Percentiles rank a stretch among this genome's conserved stretches.
phyloP scores from a whole-genome alignment of 2,113 vertebrate species.

The Pelecanus crispus region DNA sequence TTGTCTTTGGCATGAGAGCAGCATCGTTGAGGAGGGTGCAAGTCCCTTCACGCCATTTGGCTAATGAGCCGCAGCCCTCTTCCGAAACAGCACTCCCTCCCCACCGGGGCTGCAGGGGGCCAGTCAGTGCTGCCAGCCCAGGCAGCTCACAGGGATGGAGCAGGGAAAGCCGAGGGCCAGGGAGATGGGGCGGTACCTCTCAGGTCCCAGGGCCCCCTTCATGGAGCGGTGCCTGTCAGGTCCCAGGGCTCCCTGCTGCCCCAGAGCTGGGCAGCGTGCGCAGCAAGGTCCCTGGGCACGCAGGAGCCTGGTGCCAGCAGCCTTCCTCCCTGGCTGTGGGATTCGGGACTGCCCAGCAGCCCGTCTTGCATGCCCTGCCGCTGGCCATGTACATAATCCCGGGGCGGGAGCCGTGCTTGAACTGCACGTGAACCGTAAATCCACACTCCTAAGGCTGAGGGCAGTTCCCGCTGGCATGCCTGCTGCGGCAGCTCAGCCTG shows the following conservation, averaged over 20 bases:
- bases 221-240: accelerated
- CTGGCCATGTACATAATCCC: not conserved
- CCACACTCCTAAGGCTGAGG: not conserved
- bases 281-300: not conserved
- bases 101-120: accelerated
- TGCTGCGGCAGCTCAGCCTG: not conserved
- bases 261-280: accelerated
- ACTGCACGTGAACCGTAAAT: slow-evolving; percentile 43
- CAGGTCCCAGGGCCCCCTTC: accelerated
- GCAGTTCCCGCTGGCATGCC: slow-evolving; percentile 19
- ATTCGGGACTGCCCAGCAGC: not conserved
- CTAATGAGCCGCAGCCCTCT: not conserved
- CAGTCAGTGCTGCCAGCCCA: accelerated
- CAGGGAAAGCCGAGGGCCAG: not conserved
- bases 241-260: not conserved
- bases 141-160: accelerated
- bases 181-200: accelerated
- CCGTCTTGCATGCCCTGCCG: not conserved
- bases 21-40: not conserved
- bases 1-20: not conserved
- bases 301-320: not conserved
- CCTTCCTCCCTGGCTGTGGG: not conserved
- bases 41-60: not conserved
- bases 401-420: slow-evolving; percentile 15
- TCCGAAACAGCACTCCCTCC: not conserved